Evolutionary conservation across 1,140 invertebrate species (phyloP), one percentile per base, ranked within the genome.

Genomic region (Pseudomyrmex pallidus): DNA sequence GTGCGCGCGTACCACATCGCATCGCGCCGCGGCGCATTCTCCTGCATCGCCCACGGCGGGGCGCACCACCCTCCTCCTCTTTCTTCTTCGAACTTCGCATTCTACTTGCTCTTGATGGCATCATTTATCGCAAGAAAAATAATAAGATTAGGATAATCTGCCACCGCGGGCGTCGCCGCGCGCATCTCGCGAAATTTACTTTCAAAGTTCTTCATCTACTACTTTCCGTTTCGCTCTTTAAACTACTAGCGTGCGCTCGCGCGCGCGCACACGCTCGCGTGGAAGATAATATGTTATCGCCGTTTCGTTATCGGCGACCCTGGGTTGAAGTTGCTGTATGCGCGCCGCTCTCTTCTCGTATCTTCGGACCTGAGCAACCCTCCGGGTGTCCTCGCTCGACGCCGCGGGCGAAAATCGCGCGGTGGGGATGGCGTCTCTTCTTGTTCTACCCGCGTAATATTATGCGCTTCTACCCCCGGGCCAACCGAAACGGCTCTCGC

Each of bases 41-140:
- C 90, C 91, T 92, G 91, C 92, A 94, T 68, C 83, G 92, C 93
- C 87, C 56, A 59, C 9, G 90, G 93, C 91, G 59, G 83, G 66
- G 25, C 72, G 59, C 67, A 48, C 87, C 67, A 84, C 87, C 86
- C 74, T 84, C 72, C 83, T 62, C 44, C 57, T 78, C 56, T 56
- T 82, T 35, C 35, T 35, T 35, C 35, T 35, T 35, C 35, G 66
- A 54, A 54, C 66, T 63, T 59, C 2, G 52, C 46, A 57, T 87
- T 73, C 54, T 62, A 59, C 35, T 87, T 25, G 44, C 20, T 35
- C 35, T 74, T 87, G 86, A 70, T 87, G 66, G 68, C 59, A 76
- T 87, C 76, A 70, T 72, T 56, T 84, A 72, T 80, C 56, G 82
- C 61, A 74, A 70, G 74, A 87, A 80, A 80, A 80, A 80, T 80